These are phyloP conservation scores for Chiloscyllium plagiosum DNA, from an alignment of 2,113 vertebrate genomes.

Conservation along the genomic window DNA sequence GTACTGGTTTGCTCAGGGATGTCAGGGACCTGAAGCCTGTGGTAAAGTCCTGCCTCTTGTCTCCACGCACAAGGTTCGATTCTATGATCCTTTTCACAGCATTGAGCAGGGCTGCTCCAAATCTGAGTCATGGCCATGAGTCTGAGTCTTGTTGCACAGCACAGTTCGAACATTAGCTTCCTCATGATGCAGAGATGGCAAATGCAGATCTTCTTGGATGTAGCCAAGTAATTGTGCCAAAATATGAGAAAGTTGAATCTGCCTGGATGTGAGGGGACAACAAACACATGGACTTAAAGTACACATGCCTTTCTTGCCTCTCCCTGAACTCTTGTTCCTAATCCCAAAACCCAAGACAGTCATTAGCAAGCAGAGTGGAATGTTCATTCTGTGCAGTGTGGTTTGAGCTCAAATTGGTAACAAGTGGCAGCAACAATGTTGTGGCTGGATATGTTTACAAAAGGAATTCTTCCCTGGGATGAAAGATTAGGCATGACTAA, in stretches of 20 bases:
- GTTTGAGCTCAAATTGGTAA: not conserved
- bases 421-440: not conserved
- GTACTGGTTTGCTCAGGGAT: too few species aligned
- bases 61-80: not conserved
- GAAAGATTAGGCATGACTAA: not conserved
- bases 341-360: not conserved
- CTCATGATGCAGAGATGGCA: not conserved
- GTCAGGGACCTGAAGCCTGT: too few species aligned
- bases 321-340: not conserved
- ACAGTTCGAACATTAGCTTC: not conserved
- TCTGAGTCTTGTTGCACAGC: not conserved
- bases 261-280: not conserved
- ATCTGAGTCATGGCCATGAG: not conserved
- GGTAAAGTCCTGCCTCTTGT: too few species aligned
- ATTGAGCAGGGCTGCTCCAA: not conserved
- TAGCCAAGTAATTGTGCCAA: not conserved
- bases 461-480: not conserved
- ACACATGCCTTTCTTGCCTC: not conserved
- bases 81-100: not conserved
- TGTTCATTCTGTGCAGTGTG: not conserved
- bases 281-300: not conserved
- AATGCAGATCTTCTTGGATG: not conserved
- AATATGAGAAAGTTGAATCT: not conserved
- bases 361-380: not conserved
- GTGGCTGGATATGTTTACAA: not conserved